Evolutionary conservation across 2,888 invertebrate genomes (phyloP).

Genomic region (Glyphotaelius pellucidus): DNA sequence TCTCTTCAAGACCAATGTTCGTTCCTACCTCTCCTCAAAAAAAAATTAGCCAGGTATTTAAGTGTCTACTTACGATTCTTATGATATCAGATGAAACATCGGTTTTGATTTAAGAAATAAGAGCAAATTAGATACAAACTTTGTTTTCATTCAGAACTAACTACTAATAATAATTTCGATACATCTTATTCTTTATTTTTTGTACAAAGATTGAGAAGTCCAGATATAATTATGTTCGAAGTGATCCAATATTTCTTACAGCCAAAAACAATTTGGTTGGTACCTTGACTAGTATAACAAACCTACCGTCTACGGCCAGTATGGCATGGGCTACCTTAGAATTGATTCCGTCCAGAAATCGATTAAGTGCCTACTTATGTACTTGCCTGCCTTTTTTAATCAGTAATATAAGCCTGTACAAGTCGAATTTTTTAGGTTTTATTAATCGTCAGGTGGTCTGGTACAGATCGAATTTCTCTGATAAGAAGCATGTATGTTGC

Average conservation of each 20-base stretch:
- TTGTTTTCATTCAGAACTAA: no score
- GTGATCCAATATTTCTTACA: not conserved
- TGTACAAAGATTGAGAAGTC: not conserved
- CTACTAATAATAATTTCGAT: no score
- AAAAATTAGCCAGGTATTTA: no score
- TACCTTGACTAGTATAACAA: not conserved
- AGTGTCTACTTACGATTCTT: no score
- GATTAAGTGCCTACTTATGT: not conserved
- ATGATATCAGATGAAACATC: no score
- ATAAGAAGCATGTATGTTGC: not conserved
- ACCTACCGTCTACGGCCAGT: not conserved
- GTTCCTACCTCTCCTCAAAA: no score
- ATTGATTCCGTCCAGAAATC: conserved; percentile 6
- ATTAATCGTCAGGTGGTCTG: not conserved
- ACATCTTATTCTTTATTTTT: no score
- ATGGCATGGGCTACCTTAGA: conserved; percentile 6
- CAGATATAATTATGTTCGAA: not conserved
- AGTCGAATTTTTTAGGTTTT: not conserved
- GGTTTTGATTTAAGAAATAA: no score
- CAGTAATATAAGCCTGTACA: not conserved
- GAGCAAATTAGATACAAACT: no score
- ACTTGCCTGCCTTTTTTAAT: not conserved
- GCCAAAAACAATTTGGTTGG: conserved; percentile 6
- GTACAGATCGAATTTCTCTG: not conserved
- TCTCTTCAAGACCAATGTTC: no score